Evolutionary conservation across 2,797 vertebrate species (phyloP), one percentile per base, ranked within the genome.

Genomic region (Australoheros facetus): DNA sequence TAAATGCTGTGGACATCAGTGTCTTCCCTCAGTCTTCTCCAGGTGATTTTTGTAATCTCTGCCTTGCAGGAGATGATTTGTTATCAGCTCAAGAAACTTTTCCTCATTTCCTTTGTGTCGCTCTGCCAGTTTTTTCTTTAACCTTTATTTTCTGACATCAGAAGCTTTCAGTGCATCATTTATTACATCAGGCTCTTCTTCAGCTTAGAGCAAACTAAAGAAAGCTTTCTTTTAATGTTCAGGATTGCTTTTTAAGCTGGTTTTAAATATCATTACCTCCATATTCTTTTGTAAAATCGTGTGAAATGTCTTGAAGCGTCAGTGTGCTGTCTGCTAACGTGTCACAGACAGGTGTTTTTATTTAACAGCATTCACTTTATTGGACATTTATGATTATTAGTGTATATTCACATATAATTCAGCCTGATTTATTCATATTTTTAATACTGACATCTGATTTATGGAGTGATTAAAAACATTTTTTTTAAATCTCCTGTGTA

Each of bases 101-200:
- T 64, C 37, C 23, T 23, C 37, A 42, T 64, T 64, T 60, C 12
- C 34, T 0, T 23, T 42, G 34, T 42, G 0, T 39, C 34, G 3
- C 23, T 42, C 11, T 45, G 42, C 14, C 42, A 14, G 12, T 64
- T 64, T 19, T 19, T 51, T 7, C 13, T 19, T 16, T 8, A 17
- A 3, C 48, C 16, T 51, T 17, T 17, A 5, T 51, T 64, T 42
- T 21, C 13, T 42, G 34, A 64, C 10, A 23, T 64, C 60, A 6
- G 17, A 11, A 45, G 23, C 26, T 26, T 17, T 45, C 0, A 0
- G 2, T 26, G 21, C 3, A 10, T 0, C 16, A 45, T 64, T 64
- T 45, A 2, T 17, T 0, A 0, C 21, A 17, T 45, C 0, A 9
- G 3, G 23, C 0, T 0, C 37, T 64, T 26, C 42, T 64, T 4